Evolutionary conservation across 1,140 invertebrate genomes (phyloP).

Genomic region (Aethina tumida): DNA sequence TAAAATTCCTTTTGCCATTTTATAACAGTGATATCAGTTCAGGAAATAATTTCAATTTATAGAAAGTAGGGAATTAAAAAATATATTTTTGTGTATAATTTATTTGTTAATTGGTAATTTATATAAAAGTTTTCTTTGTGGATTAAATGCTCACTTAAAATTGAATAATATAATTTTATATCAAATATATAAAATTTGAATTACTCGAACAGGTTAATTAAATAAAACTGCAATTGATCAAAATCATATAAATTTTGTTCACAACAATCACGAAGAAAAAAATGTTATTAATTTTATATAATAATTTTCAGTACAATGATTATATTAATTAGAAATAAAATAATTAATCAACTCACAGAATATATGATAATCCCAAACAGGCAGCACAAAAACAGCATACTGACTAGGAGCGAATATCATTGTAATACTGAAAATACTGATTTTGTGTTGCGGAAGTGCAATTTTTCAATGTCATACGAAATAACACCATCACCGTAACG

Average conservation of each 20-base stretch:
- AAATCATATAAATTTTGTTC: conserved; percentile 1
- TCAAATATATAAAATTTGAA: not conserved
- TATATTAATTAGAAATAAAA: conserved; percentile 1
- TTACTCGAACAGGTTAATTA: not conserved
- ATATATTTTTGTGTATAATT: too few species aligned
- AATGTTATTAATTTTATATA: not conserved
- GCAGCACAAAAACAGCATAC: conserved; percentile 7
- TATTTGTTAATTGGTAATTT: too few species aligned
- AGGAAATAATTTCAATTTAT: too few species aligned
- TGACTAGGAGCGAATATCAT: conserved; percentile 2
- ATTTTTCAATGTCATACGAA: conserved; percentile 7
- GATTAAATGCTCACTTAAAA: too few species aligned
- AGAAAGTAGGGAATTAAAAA: too few species aligned
- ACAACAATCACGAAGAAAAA: not conserved
- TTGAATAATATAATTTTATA: too few species aligned
- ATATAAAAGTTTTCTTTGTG: too few species aligned
- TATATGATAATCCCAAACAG: too few species aligned
- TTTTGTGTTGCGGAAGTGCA: conserved; percentile 6
- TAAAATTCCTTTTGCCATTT: too few species aligned
- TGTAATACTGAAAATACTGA: conserved; percentile 4
- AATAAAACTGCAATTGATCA: conserved; percentile 1
- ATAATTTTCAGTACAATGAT: conserved; percentile 2
- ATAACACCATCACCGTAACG: conserved; percentile 6
- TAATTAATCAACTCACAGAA: too few species aligned
- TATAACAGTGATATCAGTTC: too few species aligned